Conservation (phyloP, 2,797 vertebrate genomes). For the Benthosema pterotum region DNA sequence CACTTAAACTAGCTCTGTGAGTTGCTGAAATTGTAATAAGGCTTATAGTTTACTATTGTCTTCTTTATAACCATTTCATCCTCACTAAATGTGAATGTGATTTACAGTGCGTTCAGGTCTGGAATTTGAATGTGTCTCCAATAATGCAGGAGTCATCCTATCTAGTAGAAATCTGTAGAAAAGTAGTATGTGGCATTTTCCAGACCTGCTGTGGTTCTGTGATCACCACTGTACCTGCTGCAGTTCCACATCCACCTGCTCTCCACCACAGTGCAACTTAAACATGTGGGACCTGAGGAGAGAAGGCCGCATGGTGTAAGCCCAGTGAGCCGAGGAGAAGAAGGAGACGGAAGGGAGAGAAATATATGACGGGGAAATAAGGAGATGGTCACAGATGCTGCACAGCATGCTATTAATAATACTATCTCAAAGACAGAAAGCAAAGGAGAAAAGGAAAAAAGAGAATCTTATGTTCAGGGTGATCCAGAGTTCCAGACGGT, state of each 20-base stretch:
- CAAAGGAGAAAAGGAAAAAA: constrained; percentile 17
- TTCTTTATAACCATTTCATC: constrained; percentile 2
- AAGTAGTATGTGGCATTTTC: constrained; percentile 16
- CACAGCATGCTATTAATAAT: constrained; percentile 45
- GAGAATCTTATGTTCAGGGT: constrained; percentile 6
- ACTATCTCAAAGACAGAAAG: constrained; percentile 10
- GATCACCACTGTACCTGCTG: constrained; percentile 21
- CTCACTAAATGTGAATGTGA: constrained; percentile 7
- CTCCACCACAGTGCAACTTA: constrained; percentile 31
- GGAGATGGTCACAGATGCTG: constrained; percentile 48
- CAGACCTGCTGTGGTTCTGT: constrained; percentile 7
- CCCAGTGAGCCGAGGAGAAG: constrained; percentile 50
- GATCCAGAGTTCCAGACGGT: constrained; percentile 65
- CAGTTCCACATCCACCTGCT: constrained; percentile 57
- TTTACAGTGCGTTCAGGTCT: background rate
- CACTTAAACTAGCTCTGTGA: constrained; percentile 40
- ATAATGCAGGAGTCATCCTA: background rate
- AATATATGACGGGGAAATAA: constrained; percentile 27
- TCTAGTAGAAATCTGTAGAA: background rate
- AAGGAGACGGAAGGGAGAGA: constrained; percentile 7
- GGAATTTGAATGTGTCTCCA: background rate
- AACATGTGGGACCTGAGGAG: constrained; percentile 52
- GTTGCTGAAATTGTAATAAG: constrained; percentile 23
- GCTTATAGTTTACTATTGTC: background rate
- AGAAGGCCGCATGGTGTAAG: constrained; percentile 45